Evolutionary conservation across 2,797 vertebrate species (phyloP), one percentile per base, ranked within the genome.

Genomic region (Gephyroberyx darwinii): DNA sequence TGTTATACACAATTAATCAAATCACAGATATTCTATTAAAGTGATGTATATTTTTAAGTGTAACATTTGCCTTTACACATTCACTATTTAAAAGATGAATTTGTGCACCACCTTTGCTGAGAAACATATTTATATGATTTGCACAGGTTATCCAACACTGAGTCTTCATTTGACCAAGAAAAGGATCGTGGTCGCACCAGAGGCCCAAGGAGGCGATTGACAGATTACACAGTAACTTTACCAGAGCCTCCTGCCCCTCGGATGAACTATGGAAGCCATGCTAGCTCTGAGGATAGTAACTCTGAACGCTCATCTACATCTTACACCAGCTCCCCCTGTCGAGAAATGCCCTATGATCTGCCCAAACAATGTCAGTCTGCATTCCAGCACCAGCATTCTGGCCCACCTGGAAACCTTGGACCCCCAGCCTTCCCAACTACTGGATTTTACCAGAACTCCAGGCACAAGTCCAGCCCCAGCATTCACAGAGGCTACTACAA

Each of bases 221-320:
- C 94, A 0, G 94, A 96, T 54, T 94, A 93, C 61, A 81, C 88
- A 0, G 91, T 94, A 73, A 88, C 88, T 0, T 82, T 93, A 54
- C 92, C 92, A 0, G 92, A 94, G 19, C 85, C 91, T 69, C 85
- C 83, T 16, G 64, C 89, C 0, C 33, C 87, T 51, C 50, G 59
- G 0, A 48, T 68, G 58, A 82, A 71, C 52, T 67, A 89, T 5
- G 84, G 81, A 71, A 90, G 73, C 85, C 88, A 86, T 59, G 91
- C 92, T 1, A 88, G 90, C 77, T 95, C 95, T 0, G 95, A 96
- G 70, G 95, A 96, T 67, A 95, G 94, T 69, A 92, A 91, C 83
- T 96, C 95, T 0, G 96, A 96, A 39, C 88, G 93, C 72, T 96
- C 95, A 0, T 94, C 91, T 78, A 71, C 93, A 20, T 95, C 94